phyloP scores from a whole-genome alignment of 2,113 vertebrate genomes.

The Lasiurus borealis region DNA sequence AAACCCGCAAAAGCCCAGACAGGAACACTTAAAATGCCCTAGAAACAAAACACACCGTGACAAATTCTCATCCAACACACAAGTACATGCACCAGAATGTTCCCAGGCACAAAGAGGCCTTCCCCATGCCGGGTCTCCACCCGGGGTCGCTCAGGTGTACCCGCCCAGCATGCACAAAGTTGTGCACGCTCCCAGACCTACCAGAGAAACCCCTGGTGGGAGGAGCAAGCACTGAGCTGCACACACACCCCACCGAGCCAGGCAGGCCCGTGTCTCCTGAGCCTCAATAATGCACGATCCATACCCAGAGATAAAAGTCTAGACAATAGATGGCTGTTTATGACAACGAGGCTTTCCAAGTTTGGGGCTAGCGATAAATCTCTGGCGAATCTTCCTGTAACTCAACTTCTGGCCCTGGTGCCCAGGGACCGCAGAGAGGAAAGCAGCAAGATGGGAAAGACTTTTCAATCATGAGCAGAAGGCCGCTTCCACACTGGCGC shows the following conservation, averaged over 20 bases:
- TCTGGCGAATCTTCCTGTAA: slow-evolving; percentile 82
- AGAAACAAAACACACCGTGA: slow-evolving; percentile 80
- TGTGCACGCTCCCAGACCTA: neutral
- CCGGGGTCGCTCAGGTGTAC: slow-evolving; percentile 22
- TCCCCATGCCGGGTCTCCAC: neutral
- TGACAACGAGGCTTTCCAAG: slow-evolving; percentile 77
- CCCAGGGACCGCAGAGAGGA: slow-evolving; percentile 41
- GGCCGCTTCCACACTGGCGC: neutral
- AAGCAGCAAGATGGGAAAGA: slow-evolving; percentile 52
- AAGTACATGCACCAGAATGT: slow-evolving; percentile 64
- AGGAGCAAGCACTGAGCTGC: neutral
- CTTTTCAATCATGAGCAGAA: slow-evolving; percentile 26
- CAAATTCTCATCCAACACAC: slow-evolving; percentile 76
- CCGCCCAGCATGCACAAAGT: slow-evolving; percentile 10
- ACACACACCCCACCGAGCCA: slow-evolving; percentile 27
- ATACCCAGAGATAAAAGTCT: slow-evolving; percentile 82
- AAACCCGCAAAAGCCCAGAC: slow-evolving; percentile 78
- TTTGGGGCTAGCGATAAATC: slow-evolving; percentile 81
- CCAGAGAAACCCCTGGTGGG: neutral
- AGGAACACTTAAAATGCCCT: slow-evolving; percentile 80
- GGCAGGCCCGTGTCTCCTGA: slow-evolving; percentile 59
- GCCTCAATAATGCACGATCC: slow-evolving; percentile 77
- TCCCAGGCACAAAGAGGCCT: slow-evolving; percentile 50
- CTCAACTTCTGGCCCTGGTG: slow-evolving; percentile 74
- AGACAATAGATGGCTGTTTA: slow-evolving; percentile 83